Conservation (phyloP, 2,888 invertebrate genomes). For the Phragmatobia fuliginosa region DNA sequence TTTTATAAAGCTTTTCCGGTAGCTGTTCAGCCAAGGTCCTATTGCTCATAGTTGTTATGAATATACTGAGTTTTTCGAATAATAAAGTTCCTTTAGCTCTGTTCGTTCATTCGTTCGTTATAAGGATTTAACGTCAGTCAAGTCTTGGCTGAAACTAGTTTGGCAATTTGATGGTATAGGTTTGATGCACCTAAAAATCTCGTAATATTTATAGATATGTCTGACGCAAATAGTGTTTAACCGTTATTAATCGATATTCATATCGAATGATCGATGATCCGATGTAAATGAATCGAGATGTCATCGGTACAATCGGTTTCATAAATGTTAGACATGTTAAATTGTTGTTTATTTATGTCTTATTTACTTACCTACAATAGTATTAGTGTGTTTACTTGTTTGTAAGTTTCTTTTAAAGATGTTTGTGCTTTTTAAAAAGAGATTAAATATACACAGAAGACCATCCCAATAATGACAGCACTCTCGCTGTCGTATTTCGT, state of each 20-base stretch:
- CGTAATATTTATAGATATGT: neutral
- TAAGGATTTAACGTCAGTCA: neutral
- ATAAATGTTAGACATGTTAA: neutral
- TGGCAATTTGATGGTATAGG: neutral
- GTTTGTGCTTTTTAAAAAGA: too few relatives aligned
- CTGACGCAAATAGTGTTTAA: slow-evolving; percentile 2
- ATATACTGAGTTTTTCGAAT: neutral
- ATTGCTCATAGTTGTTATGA: neutral
- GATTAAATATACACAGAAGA: too few relatives aligned
- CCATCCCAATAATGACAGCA: too few relatives aligned
- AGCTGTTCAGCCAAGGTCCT: neutral
- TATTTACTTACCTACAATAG: too few relatives aligned
- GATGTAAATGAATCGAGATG: slow-evolving; percentile 10
- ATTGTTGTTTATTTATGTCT: too few relatives aligned
- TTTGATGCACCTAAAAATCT: neutral
- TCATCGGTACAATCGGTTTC: slow-evolving; percentile 13
- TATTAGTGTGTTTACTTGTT: too few relatives aligned
- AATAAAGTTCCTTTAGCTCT: neutral
- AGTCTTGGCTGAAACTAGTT: neutral
- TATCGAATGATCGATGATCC: slow-evolving; percentile 14
- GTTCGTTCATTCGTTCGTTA: too few relatives aligned
- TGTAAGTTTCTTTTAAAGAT: too few relatives aligned
- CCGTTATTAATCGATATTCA: slow-evolving; percentile 5
- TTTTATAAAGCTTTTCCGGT: neutral
- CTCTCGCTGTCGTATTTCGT: too few relatives aligned